These are phyloP conservation scores for Globia sparganii DNA, from an alignment of 2,888 invertebrate species.

Conservation along the genomic window DNA sequence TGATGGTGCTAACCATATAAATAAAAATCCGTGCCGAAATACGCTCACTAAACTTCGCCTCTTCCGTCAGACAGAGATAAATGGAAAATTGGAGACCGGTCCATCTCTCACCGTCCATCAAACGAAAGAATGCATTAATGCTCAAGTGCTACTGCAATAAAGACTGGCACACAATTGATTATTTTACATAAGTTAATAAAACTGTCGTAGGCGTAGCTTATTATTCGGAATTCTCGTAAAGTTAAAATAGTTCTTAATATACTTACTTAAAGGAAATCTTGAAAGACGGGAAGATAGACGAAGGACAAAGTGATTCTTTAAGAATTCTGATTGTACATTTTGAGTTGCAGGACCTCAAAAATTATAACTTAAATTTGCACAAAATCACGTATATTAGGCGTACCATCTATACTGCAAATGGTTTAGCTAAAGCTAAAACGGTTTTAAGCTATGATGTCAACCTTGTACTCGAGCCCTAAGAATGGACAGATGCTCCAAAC, in stretches of 20 bases:
- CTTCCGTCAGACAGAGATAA: conserved; percentile 71
- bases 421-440: neutral
- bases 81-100: conserved; percentile 70
- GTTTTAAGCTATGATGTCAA: neutral
- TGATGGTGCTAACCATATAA: too few relatives aligned
- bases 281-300: neutral
- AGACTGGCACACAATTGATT: conserved; percentile 49
- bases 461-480: conserved; percentile 31
- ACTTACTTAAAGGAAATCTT: conserved; percentile 18
- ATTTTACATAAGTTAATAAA: conserved; percentile 49
- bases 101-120: conserved; percentile 72
- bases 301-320: neutral
- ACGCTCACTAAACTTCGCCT: conserved; percentile 28
- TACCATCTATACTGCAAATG: too few relatives aligned
- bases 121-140: conserved; percentile 76
- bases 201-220: conserved; percentile 35
- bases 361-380: too few relatives aligned
- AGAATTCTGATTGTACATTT: neutral
- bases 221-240: conserved; percentile 27
- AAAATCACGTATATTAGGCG: too few relatives aligned
- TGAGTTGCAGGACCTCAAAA: neutral
- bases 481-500: conserved; percentile 76
- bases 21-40: neutral
- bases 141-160: conserved; percentile 68
- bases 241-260: conserved; percentile 30